Evolutionary conservation across 2,797 vertebrate species (phyloP).

Genomic region (Liasis olivaceus): DNA sequence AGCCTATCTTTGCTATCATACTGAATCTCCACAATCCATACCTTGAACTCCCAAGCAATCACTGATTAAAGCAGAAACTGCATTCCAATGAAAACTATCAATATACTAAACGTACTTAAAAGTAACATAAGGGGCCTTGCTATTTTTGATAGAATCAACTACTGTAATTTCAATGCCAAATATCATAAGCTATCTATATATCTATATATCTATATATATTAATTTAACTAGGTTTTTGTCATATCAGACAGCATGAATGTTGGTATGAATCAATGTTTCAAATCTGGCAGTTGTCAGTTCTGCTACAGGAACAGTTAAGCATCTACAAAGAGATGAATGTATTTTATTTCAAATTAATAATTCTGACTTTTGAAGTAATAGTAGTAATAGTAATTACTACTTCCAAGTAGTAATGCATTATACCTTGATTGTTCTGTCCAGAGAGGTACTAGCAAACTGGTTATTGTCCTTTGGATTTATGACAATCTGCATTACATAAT

Average conservation of each 20-base stretch:
- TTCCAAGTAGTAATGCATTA: background rate
- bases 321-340: background rate
- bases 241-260: background rate
- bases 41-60: background rate
- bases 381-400: background rate
- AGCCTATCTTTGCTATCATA: background rate
- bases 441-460: conserved; percentile 96
- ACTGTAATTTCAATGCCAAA: background rate
- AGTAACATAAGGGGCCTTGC: background rate
- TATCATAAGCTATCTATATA: accelerated
- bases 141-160: background rate
- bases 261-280: background rate
- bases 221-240: background rate
- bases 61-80: background rate
- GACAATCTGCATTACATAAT: conserved; percentile 99
- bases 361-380: background rate
- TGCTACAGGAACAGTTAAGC: background rate
- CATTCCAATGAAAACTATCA: background rate
- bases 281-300: background rate
- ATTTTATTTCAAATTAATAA: conserved; percentile 1
- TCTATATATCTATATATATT: background rate
- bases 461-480: conserved; percentile 99
- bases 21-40: background rate
- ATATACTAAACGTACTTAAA: background rate
- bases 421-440: conserved; percentile 98